These are phyloP conservation scores for Bombus turneri DNA, from an alignment of 1,140 invertebrate genomes.

Conservation along the genomic window DNA sequence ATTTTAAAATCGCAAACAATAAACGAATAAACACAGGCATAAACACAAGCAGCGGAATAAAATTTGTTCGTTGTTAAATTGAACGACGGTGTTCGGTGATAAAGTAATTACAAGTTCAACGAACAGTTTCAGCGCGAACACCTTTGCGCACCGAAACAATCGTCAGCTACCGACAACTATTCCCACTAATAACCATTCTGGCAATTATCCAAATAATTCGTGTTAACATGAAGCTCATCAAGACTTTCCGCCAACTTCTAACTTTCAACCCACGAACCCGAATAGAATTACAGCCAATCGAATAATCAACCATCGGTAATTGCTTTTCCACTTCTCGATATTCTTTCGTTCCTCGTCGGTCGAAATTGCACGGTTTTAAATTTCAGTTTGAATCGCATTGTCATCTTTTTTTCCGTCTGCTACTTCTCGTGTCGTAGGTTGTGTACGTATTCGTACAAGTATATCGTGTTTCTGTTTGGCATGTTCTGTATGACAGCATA, in stretches of 20 bases:
- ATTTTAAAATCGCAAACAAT: background rate
- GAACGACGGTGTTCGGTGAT: constrained; percentile 9
- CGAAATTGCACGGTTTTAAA: background rate
- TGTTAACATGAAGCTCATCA: constrained; percentile 42
- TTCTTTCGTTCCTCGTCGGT: background rate
- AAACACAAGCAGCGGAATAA: too few species aligned
- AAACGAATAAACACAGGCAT: background rate
- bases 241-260: constrained; percentile 29
- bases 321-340: background rate
- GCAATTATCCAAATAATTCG: constrained; percentile 49
- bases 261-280: background rate
- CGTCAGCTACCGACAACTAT: background rate
- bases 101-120: constrained; percentile 44
- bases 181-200: constrained; percentile 35
- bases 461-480: too few species aligned
- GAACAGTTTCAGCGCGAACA: constrained; percentile 17
- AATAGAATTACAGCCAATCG: constrained; percentile 32
- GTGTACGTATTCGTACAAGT: too few species aligned
- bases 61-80: background rate
- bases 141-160: constrained; percentile 24
- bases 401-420: background rate
- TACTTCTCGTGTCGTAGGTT: too few species aligned
- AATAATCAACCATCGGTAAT: constrained; percentile 13
- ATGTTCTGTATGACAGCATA: too few species aligned
- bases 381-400: background rate